Evolutionary conservation across 2,888 invertebrate genomes (phyloP), one percentile per base, ranked within the genome.

Genomic region (Monoplex corrugatus): DNA sequence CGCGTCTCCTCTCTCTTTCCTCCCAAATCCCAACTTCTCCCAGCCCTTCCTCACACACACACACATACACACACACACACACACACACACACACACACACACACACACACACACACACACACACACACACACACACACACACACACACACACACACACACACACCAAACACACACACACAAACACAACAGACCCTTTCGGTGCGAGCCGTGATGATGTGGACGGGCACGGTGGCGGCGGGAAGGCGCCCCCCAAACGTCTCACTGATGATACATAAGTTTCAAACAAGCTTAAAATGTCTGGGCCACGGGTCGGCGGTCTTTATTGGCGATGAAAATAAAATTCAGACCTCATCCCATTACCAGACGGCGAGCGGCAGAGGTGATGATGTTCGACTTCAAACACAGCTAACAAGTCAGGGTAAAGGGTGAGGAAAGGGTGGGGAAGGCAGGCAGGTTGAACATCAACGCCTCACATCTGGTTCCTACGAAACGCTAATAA

Each of bases 291-390:
- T 57, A 50, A 50, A 50, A 50, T 43, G 63, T 38, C 50, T 35
- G 80, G 88, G 68, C 83, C 32, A 35, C 44, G 57, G 88, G 82
- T 82, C 82, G 50, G 50, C 57, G 35, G 45, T 57, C 63, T 88
- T 68, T 68, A 82, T 83, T 82, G 88, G 88, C 83, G 88, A 88
- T 82, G 88, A 88, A 82, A 88, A 83, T 68, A 68, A 63, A 43
- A 43, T 68, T n/a, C 68, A n/a, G n/a, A 8, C 68, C 40, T 68
- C 82, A 32, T 72, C 68, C 6, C 78, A 10, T 32, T 23, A 32
- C 35, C 43, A 44, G 68, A 68, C 83, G 45, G n/a, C 43, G 57
- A 43, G 35, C 40, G 50, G n/a, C 38, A 16, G 82, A 82, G 83
- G 83, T 38, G 68, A 32, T 57, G 88, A 88, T 44, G 88, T 83